Evolutionary conservation across 2,888 invertebrate genomes (phyloP), one percentile per base, ranked within the genome.

Genomic region (Heliconius cydno): DNA sequence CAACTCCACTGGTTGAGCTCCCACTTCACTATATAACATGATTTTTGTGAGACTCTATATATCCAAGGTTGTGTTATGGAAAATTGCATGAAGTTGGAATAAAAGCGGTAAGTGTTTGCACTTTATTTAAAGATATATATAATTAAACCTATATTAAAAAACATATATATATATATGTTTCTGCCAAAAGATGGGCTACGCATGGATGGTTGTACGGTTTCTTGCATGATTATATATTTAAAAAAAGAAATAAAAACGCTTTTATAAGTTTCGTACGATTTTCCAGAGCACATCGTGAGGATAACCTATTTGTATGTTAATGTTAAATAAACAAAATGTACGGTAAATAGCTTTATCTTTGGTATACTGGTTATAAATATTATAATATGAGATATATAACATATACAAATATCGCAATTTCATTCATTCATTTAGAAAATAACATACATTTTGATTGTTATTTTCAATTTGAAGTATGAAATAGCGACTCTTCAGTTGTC

Each of bases 1-100:
- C 7, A 25, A 65, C 65, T 41, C 28, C 2, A 46, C 28, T 65
- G 30, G 66, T 78, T 78, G 57, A 81, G 76, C 79, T 79, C 52
- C 73, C 78, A 73, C 13, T 34, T 52, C 78, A 63, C 60, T 68
- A 67, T 71, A 28, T 77, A 81, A 77, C 41, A 46, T 71, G 25
- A 76, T 65, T 60, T 60, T 74, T 82, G 87, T 88, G 88, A 89
- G 90, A 89, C 90, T 75, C 57, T 78, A 78, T 81, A 89, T 92
- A 92, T 92, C 91, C 92, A 90, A 87, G 92, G 89, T 87, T 92
- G 94, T 94, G 93, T 92, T 91, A 88, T 92, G 94, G 94, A 93
- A 94, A 93, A 91, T 91, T 87, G 94, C 93, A 93, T 94, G 94
- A 85, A 83, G 86, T 86, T 86, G 86, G 86, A 82, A 80, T 85